Percentiles rank a stretch among this genome's conserved stretches.
Evolutionary conservation across 2,113 vertebrate genomes (phyloP).

Genomic region (Danio rerio): GRCz12tu NC_133196.1:48586501-48587000

Average conservation of each 20-base stretch:
- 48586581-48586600: no score
- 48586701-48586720: background rate
- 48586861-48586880: conserved; percentile 7
- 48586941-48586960: background rate
- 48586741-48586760: background rate
- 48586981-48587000: background rate
- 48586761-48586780: background rate
- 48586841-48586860: background rate
- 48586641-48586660: no score
- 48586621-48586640: no score
- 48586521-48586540: no score
- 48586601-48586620: no score
- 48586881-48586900: background rate
- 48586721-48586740: background rate
- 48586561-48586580: no score
- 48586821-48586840: background rate
- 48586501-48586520: no score
- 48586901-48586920: background rate
- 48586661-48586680: no score
- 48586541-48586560: no score
- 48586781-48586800: conserved; percentile 3
- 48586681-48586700: background rate
- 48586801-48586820: background rate
- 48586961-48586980: background rate
- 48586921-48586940: background rate